phyloP scores from a whole-genome alignment of 1,140 invertebrate genomes.

The Rhopalosiphum maidis region DNA sequence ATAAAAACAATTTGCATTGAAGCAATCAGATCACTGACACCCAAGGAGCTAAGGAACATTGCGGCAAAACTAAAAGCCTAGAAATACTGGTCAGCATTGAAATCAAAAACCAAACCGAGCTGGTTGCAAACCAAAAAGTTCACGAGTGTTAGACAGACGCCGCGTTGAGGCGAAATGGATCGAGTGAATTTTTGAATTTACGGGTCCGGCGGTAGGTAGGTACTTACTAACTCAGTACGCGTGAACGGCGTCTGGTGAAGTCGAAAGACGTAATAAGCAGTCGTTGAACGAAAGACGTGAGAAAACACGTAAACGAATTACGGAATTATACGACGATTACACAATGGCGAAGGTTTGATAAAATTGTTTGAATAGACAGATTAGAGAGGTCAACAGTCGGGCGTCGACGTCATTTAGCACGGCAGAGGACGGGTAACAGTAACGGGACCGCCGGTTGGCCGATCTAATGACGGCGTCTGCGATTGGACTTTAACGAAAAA shows the following conservation, averaged over 20 bases:
- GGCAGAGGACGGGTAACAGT: neutral
- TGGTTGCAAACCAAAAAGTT: too few species aligned
- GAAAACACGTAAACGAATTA: too few species aligned
- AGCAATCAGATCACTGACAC: neutral
- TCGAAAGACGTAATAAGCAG: neutral
- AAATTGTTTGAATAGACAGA: too few species aligned
- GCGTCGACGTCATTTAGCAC: too few species aligned
- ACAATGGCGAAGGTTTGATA: too few species aligned
- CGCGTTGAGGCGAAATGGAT: neutral
- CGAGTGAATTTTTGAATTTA: neutral
- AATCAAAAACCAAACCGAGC: neutral
- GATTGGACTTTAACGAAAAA: too few species aligned
- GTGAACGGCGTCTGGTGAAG: too few species aligned
- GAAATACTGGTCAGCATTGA: neutral
- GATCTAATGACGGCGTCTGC: too few species aligned
- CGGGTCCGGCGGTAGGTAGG: neutral
- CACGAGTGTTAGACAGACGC: neutral
- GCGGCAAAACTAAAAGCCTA: neutral
- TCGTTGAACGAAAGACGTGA: neutral
- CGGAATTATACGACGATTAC: too few species aligned
- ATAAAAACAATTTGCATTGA: neutral
- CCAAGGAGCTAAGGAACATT: neutral
- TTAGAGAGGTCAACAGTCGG: too few species aligned
- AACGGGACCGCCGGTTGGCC: neutral
- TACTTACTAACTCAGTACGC: neutral